phyloP scores from a whole-genome alignment of 2,888 invertebrate species.

The Morinoia aosen region DNA sequence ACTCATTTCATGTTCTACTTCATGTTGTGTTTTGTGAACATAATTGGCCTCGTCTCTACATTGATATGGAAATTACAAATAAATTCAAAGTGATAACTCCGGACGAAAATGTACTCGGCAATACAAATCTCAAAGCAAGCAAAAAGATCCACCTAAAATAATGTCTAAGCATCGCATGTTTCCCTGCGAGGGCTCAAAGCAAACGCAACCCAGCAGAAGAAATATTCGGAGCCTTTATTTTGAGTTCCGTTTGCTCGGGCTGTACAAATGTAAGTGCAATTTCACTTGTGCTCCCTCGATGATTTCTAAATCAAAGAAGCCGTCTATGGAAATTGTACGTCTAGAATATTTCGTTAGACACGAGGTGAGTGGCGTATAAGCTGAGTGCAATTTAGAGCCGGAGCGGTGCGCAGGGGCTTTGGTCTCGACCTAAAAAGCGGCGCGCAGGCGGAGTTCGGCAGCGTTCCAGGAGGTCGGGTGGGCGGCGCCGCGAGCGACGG shows the following conservation, averaged over 20 bases:
- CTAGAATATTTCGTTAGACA: slow-evolving; percentile 54
- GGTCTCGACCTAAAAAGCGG: neutral
- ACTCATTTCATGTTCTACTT: neutral
- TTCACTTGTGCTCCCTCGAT: slow-evolving; percentile 43
- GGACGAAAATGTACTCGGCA: neutral
- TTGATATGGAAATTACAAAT: neutral
- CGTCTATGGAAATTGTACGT: slow-evolving; percentile 54
- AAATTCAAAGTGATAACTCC: neutral
- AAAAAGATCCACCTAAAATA: neutral
- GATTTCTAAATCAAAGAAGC: slow-evolving; percentile 54
- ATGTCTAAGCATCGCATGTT: neutral
- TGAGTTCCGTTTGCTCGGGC: slow-evolving; percentile 2
- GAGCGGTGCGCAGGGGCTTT: neutral
- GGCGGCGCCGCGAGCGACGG: neutral
- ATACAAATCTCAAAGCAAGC: neutral
- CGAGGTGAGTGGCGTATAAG: slow-evolving; percentile 43
- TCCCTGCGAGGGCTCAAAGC: neutral
- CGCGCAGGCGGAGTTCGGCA: neutral
- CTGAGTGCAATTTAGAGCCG: slow-evolving; percentile 36
- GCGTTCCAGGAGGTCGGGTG: neutral
- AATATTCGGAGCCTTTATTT: slow-evolving; percentile 10
- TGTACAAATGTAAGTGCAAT: slow-evolving; percentile 52
- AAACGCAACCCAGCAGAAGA: neutral
- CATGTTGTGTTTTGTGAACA: neutral
- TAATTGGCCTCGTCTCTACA: neutral